Conservation (phyloP, 2,797 vertebrate species). For the Mormyrus proboscirostris region DNA sequence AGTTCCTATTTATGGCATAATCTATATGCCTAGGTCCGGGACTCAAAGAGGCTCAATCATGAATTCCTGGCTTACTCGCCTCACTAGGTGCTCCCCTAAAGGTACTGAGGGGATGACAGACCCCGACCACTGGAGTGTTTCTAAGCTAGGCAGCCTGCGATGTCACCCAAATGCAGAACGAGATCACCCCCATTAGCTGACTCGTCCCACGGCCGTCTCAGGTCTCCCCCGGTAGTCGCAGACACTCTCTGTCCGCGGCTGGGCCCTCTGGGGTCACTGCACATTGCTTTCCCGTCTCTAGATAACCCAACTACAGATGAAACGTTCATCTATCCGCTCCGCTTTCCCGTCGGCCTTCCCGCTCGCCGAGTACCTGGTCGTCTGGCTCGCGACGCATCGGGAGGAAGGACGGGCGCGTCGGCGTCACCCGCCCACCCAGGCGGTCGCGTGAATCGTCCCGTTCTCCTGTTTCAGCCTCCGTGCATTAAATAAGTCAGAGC, state of each 20-base stretch:
- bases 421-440: background rate
- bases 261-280: background rate
- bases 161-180: background rate
- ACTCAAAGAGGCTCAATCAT: background rate
- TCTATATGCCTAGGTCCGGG: background rate
- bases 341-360: background rate
- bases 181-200: background rate
- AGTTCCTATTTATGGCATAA: background rate
- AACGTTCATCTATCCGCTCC: background rate
- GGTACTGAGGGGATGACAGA: background rate
- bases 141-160: background rate
- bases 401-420: background rate
- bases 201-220: background rate
- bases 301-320: background rate
- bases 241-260: background rate
- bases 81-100: background rate
- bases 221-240: background rate
- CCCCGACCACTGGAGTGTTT: background rate
- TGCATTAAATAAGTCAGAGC: background rate
- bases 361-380: background rate
- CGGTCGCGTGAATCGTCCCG: background rate
- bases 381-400: background rate
- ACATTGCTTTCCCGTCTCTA: background rate
- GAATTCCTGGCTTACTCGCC: background rate
- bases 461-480: background rate